Conservation (phyloP, 2,113 vertebrate species). For the Anser brachyrhynchus region DNA sequence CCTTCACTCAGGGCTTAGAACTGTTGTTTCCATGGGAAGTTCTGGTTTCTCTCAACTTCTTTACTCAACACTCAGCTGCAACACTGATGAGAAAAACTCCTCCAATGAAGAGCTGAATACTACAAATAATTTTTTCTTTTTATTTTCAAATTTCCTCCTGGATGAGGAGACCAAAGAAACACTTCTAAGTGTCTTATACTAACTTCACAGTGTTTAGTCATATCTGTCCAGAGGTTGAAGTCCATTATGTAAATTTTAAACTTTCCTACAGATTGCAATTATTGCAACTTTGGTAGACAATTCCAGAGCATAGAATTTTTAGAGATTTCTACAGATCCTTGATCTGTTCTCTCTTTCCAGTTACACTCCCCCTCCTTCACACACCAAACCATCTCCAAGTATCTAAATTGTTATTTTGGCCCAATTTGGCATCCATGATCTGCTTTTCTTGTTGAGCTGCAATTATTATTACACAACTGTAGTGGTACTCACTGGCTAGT, state of each 20-base stretch:
- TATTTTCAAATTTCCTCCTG: neutral
- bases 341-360: neutral
- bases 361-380: neutral
- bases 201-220: rapidly evolving
- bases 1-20: neutral
- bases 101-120: neutral
- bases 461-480: neutral
- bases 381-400: neutral
- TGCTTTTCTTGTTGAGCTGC: neutral
- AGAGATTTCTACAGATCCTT: neutral
- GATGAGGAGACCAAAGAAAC: neutral
- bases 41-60: neutral
- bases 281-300: neutral
- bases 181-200: neutral
- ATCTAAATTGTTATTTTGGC: neutral
- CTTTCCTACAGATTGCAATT: neutral
- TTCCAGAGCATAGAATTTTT: neutral
- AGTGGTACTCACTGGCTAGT: neutral
- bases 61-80: neutral
- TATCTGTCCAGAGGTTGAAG: neutral
- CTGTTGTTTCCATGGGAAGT: neutral
- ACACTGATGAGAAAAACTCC: neutral
- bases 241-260: neutral
- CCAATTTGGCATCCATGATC: neutral
- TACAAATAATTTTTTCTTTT: neutral